A percentile compares a stretch with the other conserved stretches of the same genome.
These are phyloP conservation scores for Neodiprion lecontei DNA, from an alignment of 1,140 invertebrate genomes.

Conservation along the genomic window DNA sequence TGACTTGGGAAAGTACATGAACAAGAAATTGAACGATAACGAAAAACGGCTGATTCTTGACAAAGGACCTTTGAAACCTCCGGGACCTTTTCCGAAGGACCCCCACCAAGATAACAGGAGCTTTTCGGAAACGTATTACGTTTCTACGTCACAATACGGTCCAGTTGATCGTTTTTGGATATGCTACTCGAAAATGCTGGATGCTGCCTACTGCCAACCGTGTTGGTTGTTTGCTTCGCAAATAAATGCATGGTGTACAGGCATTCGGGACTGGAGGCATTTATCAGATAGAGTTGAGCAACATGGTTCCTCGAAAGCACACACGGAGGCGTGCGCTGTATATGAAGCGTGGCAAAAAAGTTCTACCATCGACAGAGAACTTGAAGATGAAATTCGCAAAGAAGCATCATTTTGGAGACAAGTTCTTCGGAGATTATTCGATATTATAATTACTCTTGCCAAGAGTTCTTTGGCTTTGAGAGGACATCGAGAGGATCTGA, in stretches of 20 bases:
- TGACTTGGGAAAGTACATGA: slow-evolving; percentile 14
- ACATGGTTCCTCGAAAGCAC: too few relatives aligned
- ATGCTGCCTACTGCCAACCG: slow-evolving; percentile 19
- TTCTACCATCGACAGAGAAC: too few relatives aligned
- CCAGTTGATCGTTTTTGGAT: slow-evolving; percentile 16
- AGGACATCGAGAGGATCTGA: slow-evolving; percentile 26
- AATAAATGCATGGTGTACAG: too few relatives aligned
- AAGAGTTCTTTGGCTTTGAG: slow-evolving; percentile 24
- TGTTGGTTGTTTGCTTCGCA: background rate
- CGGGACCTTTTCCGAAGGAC: slow-evolving; percentile 5
- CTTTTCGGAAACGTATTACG: slow-evolving; percentile 18
- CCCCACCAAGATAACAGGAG: slow-evolving; percentile 10
- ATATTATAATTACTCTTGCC: slow-evolving; percentile 32
- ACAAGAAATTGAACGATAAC: slow-evolving; percentile 18
- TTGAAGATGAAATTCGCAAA: too few relatives aligned
- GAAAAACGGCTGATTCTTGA: slow-evolving; percentile 16
- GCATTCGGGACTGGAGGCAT: too few relatives aligned
- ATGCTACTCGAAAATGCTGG: slow-evolving; percentile 15
- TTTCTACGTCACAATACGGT: slow-evolving; percentile 10
- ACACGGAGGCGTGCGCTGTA: too few relatives aligned
- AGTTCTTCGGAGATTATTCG: slow-evolving; percentile 26
- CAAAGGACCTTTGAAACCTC: background rate
- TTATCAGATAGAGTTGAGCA: too few relatives aligned
- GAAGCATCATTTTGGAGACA: too few relatives aligned
- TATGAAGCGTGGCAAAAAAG: too few relatives aligned